A percentile compares a stretch with the other conserved stretches of the same genome.
Evolutionary conservation across 1,140 invertebrate species (phyloP).

Genomic region (Aleiodes sp.): DNA sequence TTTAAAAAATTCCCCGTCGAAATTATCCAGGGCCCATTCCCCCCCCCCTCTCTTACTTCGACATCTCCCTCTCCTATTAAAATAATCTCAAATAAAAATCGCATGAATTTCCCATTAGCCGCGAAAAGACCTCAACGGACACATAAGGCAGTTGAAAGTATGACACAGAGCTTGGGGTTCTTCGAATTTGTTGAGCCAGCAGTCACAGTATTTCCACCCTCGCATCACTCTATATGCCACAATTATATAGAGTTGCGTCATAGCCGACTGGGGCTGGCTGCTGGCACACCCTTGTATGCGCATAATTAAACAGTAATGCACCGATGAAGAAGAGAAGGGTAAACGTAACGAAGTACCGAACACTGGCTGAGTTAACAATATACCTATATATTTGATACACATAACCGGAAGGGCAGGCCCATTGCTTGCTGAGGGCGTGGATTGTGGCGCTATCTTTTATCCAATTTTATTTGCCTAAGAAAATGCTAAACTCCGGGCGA

Average conservation of each 20-base stretch:
- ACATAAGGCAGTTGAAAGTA: too few species aligned
- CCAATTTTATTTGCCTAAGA: constrained; percentile 47
- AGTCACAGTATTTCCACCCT: too few species aligned
- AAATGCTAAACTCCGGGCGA: neutral
- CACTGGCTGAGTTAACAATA: constrained; percentile 7
- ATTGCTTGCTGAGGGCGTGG: constrained; percentile 49
- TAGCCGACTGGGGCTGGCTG: neutral
- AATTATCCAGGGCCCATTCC: too few species aligned
- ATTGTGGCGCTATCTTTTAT: constrained; percentile 37
- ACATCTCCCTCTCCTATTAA: too few species aligned
- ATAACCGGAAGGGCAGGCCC: constrained; percentile 31
- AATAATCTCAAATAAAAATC: too few species aligned
- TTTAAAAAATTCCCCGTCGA: too few species aligned
- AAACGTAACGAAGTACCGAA: neutral
- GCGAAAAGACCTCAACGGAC: too few species aligned
- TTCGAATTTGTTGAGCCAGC: too few species aligned
- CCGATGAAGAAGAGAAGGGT: constrained; percentile 15
- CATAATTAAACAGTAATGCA: constrained; percentile 38
- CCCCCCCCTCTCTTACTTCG: too few species aligned
- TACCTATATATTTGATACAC: constrained; percentile 11
- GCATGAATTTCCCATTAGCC: too few species aligned
- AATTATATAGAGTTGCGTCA: constrained; percentile 24
- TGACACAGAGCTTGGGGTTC: too few species aligned
- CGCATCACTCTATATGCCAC: neutral
- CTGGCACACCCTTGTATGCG: constrained; percentile 32